A percentile compares a stretch with the other conserved stretches of the same genome.
These are phyloP conservation scores for Odontesthes bonariensis DNA, from an alignment of 2,113 vertebrate genomes.

Conservation along the genomic window DNA sequence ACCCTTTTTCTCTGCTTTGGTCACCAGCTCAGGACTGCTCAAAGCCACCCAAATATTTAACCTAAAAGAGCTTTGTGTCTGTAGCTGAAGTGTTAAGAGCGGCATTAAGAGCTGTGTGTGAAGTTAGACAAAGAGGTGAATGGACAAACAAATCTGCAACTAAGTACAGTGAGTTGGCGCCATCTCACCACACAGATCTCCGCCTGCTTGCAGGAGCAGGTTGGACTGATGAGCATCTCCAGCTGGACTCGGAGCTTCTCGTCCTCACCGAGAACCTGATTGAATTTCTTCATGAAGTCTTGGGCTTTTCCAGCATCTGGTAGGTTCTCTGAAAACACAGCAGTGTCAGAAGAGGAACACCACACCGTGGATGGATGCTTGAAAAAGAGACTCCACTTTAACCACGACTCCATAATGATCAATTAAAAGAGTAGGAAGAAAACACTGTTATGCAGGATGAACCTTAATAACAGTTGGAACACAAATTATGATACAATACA, in stretches of 20 bases:
- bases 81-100: too few relatives aligned
- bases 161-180: neutral
- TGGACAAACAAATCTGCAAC: neutral
- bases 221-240: constrained; percentile 95
- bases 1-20: too few relatives aligned
- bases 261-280: constrained; percentile 97
- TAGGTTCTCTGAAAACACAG: constrained; percentile 88
- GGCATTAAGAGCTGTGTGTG: too few relatives aligned
- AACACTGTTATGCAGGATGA: too few relatives aligned
- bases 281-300: constrained; percentile 99
- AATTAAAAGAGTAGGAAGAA: too few relatives aligned
- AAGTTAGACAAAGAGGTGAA: neutral
- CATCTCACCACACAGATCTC: constrained; percentile 97
- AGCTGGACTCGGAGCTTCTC: constrained; percentile 94
- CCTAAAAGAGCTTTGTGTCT: too few relatives aligned
- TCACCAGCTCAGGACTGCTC: too few relatives aligned
- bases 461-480: too few relatives aligned
- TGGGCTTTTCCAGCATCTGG: constrained; percentile 98
- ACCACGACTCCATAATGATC: too few relatives aligned
- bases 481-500: neutral
- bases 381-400: too few relatives aligned
- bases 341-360: neutral
- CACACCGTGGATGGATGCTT: too few relatives aligned
- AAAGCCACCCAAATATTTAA: too few relatives aligned
- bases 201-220: constrained; percentile 98